Conservation (phyloP, 2,888 invertebrate species). For the Monoplex corrugatus region DNA sequence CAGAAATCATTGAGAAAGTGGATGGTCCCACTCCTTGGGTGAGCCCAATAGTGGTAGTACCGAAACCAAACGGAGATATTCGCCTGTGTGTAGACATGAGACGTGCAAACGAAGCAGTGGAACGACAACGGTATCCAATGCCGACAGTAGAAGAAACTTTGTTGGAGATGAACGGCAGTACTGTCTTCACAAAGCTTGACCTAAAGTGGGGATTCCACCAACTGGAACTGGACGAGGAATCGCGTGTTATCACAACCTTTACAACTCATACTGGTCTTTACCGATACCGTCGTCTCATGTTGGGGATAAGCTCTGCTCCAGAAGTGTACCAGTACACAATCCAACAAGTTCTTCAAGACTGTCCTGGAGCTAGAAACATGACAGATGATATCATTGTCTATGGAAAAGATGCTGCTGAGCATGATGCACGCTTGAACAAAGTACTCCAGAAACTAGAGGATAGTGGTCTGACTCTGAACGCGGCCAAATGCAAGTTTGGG, state of each 20-base stretch:
- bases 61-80: too few relatives aligned
- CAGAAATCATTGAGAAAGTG: too few relatives aligned
- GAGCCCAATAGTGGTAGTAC: too few relatives aligned
- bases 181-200: background rate
- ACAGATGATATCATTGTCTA: too few relatives aligned
- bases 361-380: constrained; percentile 45
- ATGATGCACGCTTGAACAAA: too few relatives aligned
- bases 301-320: background rate
- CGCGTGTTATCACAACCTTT: background rate
- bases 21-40: too few relatives aligned
- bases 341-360: background rate
- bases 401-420: too few relatives aligned
- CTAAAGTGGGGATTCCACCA: background rate
- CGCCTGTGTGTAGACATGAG: too few relatives aligned
- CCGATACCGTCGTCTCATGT: background rate
- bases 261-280: background rate
- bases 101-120: too few relatives aligned
- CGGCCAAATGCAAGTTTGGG: background rate
- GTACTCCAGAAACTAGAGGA: too few relatives aligned
- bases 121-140: too few relatives aligned
- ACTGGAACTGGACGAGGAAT: background rate
- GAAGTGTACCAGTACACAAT: background rate
- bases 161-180: background rate
- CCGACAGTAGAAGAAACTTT: background rate
- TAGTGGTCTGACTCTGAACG: background rate